Evolutionary conservation across 1,140 invertebrate species (phyloP).

Genomic region (Apolygus lucorum): DNA sequence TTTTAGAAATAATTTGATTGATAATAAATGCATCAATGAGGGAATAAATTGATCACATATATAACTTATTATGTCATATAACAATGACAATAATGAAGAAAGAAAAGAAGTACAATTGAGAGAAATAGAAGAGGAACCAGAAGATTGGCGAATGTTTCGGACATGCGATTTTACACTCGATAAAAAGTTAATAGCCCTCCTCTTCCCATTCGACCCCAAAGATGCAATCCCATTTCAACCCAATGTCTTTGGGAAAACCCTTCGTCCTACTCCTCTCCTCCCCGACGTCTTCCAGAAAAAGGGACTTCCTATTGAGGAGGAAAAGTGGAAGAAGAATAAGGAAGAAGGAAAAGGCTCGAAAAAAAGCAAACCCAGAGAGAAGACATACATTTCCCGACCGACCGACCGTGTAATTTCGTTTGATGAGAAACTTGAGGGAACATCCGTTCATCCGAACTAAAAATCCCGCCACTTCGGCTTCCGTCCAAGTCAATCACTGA

Average conservation of each 20-base stretch:
- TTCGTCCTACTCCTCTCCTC: slow-evolving; percentile 4
- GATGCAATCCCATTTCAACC: slow-evolving; percentile 32
- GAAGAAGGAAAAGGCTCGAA: too few relatives aligned
- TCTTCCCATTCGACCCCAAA: background rate
- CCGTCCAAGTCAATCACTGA: slow-evolving; percentile 7
- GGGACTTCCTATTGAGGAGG: background rate
- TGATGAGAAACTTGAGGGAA: background rate
- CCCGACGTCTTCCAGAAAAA: too few relatives aligned
- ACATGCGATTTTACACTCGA: slow-evolving; percentile 39
- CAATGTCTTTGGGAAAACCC: slow-evolving; percentile 24
- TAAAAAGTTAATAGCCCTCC: slow-evolving; percentile 39
- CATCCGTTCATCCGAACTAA: slow-evolving; percentile 2
- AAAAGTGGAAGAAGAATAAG: too few relatives aligned
- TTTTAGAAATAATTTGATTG: too few relatives aligned
- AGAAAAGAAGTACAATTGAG: too few relatives aligned
- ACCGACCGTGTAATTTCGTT: slow-evolving; percentile 22
- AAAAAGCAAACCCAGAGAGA: slow-evolving; percentile 16
- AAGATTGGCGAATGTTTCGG: slow-evolving; percentile 35
- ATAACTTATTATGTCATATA: too few relatives aligned
- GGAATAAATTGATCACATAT: too few relatives aligned
- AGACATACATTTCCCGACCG: slow-evolving; percentile 21
- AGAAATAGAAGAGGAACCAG: background rate
- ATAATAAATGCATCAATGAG: too few relatives aligned
- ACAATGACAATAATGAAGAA: too few relatives aligned
- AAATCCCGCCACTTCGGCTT: too few relatives aligned